Percentiles rank a stretch among this genome's conserved stretches.
Conservation (phyloP, 2,888 invertebrate genomes). For the Xestobium rufovillosum region DNA sequence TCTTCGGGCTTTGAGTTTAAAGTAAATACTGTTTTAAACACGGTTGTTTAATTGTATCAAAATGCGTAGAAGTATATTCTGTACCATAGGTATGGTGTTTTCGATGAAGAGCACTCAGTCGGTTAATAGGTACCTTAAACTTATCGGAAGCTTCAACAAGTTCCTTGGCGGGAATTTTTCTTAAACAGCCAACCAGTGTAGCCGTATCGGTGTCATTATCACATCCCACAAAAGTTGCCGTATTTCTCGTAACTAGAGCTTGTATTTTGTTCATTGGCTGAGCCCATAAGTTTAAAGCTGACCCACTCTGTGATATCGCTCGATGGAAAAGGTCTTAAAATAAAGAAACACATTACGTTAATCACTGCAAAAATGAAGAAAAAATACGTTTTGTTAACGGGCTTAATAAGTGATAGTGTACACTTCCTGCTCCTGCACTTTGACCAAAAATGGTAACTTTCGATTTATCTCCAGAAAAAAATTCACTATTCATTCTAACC, state of each 20-base stretch:
- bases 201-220: constrained; percentile 30
- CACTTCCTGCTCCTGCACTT: constrained; percentile 45
- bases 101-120: no score
- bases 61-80: no score
- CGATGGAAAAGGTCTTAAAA: constrained; percentile 41
- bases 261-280: constrained; percentile 31
- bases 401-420: constrained; percentile 46
- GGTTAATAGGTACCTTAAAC: constrained; percentile 47
- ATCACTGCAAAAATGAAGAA: neutral
- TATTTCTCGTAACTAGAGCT: constrained; percentile 33
- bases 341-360: neutral
- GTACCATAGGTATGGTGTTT: no score
- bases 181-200: constrained; percentile 40
- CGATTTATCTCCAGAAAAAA: constrained; percentile 43
- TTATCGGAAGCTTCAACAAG: constrained; percentile 41
- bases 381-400: constrained; percentile 36
- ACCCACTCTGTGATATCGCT: constrained; percentile 46
- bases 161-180: constrained; percentile 37
- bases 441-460: constrained; percentile 46
- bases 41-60: no score
- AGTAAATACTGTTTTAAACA: no score
- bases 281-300: constrained; percentile 40
- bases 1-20: no score
- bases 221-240: constrained; percentile 42
- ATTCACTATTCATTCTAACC: constrained; percentile 42